Evolutionary conservation across 2,113 vertebrate genomes (phyloP).

Genomic region (Balaeniceps rex): DNA sequence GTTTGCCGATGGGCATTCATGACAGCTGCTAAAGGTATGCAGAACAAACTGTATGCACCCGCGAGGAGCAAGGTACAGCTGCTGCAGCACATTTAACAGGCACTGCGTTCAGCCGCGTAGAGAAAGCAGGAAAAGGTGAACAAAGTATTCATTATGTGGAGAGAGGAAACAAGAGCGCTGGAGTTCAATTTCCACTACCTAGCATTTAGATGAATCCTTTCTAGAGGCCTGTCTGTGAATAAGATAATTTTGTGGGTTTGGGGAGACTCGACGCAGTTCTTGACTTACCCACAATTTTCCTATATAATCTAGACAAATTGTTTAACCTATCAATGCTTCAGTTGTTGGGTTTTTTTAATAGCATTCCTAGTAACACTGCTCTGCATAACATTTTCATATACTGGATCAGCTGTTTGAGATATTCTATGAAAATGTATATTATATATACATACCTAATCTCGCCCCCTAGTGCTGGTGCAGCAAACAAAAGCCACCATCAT

Average conservation of each 20-base stretch:
- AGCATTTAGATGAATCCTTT: not conserved
- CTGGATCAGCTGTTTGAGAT: not conserved
- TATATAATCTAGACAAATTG: not conserved
- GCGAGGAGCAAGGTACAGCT: not conserved
- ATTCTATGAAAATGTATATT: not conserved
- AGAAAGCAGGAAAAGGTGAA: not conserved
- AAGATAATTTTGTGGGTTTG: not conserved
- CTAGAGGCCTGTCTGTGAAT: not conserved
- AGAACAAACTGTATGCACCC: not conserved
- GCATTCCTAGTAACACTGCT: not conserved
- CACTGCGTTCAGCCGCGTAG: not conserved
- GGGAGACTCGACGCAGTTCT: not conserved
- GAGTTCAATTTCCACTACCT: not conserved
- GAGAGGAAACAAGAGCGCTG: not conserved
- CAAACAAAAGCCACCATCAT: not conserved
- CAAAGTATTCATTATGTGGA: not conserved
- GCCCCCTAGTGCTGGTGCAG: not conserved
- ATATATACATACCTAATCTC: not conserved
- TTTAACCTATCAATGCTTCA: not conserved
- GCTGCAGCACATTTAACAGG: not conserved
- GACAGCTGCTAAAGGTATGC: not conserved
- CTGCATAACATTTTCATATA: not conserved
- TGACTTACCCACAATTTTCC: not conserved
- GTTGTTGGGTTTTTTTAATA: not conserved
- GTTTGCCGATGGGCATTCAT: not conserved